Percentiles rank a stretch among this genome's conserved stretches.
These are phyloP conservation scores for Plecturocebus donacophilus DNA, from an alignment of 2,113 vertebrate species.

Conservation along the genomic window DNA sequence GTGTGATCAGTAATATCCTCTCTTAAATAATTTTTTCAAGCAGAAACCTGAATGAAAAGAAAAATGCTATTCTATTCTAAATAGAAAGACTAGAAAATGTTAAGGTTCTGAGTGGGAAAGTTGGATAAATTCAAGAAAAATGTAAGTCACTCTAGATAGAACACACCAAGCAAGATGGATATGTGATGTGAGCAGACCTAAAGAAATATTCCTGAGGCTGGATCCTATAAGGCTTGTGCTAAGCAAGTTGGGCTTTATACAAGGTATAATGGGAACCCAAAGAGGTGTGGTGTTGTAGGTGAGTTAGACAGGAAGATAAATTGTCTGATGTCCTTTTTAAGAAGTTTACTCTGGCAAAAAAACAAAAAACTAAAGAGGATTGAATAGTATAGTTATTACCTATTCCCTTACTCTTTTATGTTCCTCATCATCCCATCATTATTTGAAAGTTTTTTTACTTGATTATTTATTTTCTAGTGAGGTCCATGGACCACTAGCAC, in stretches of 20 bases:
- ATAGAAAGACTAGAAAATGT: neutral
- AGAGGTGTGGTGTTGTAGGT: neutral
- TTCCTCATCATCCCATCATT: neutral
- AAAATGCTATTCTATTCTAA: neutral
- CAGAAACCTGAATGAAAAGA: neutral
- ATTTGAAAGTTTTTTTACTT: neutral
- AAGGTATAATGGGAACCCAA: neutral
- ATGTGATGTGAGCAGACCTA: neutral
- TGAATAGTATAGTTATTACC: neutral
- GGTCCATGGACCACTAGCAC: neutral
- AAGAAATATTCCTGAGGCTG: neutral
- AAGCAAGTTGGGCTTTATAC: neutral
- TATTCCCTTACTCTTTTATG: neutral
- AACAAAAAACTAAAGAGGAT: neutral
- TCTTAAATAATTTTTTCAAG: neutral
- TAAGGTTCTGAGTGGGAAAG: neutral
- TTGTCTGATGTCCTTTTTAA: neutral
- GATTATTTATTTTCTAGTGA: neutral
- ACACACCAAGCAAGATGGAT: neutral
- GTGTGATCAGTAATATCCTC: neutral
- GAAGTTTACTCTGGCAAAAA: neutral
- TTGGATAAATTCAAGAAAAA: neutral
- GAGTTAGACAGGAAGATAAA: neutral
- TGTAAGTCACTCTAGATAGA: neutral
- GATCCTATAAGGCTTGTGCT: neutral